phyloP scores from a whole-genome alignment of 2,113 vertebrate species.

The Theropithecus gelada region DNA sequence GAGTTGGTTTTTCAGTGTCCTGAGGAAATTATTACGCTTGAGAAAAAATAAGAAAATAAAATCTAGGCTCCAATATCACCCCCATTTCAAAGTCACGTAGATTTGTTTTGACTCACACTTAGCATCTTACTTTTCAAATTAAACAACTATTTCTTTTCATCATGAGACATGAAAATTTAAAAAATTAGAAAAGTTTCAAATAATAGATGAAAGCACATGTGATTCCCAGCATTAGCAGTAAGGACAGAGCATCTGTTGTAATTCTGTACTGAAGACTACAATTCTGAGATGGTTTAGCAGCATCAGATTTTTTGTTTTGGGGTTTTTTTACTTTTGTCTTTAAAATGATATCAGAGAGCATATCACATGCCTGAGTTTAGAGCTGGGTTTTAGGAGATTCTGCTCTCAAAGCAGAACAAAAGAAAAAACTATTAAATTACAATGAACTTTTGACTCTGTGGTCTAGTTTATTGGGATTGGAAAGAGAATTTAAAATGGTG shows the following conservation, averaged over 20 bases:
- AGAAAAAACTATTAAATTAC: not conserved
- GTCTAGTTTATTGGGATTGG: not conserved
- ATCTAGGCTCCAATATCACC: not conserved
- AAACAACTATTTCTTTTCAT: not conserved
- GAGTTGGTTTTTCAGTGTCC: not conserved
- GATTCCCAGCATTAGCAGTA: not conserved
- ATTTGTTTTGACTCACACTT: not conserved
- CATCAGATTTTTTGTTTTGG: not conserved
- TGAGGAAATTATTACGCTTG: constrained; percentile 1
- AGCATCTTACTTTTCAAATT: constrained; percentile 38
- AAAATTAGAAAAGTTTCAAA: not conserved
- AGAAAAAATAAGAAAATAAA: constrained; percentile 20
- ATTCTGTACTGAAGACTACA: not conserved
- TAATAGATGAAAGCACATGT: not conserved
- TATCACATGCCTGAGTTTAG: not conserved
- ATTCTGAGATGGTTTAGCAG: not conserved
- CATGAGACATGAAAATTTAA: not conserved
- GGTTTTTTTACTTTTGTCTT: not conserved
- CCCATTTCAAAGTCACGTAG: constrained; percentile 15
- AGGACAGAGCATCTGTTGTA: not conserved
- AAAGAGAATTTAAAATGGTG: not conserved
- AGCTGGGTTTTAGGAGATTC: not conserved
- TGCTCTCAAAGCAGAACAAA: not conserved
- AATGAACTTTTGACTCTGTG: not conserved
- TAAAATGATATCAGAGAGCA: not conserved